Percentiles rank a stretch among this genome's conserved stretches.
These are phyloP conservation scores for Planococcus citri DNA, from an alignment of 1,140 invertebrate species.

Conservation along the genomic window DNA sequence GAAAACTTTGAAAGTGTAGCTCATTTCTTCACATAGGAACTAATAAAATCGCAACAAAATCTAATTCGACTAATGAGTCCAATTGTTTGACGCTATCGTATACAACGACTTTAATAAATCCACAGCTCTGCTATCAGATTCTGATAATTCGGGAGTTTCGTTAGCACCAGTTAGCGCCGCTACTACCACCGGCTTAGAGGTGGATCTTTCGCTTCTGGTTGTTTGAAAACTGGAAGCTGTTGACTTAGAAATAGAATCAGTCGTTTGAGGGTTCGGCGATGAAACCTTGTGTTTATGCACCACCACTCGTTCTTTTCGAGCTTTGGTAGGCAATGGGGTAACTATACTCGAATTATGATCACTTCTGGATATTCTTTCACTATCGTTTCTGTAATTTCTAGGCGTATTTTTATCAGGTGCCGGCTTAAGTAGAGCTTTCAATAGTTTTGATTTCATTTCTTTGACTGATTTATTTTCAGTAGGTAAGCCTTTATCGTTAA, in stretches of 20 bases:
- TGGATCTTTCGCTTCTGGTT: background rate
- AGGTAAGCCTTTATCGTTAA: conserved; percentile 38
- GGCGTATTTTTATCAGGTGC: background rate
- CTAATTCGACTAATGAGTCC: background rate
- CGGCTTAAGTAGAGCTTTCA: background rate
- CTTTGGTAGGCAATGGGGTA: background rate
- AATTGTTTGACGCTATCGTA: conserved; percentile 53
- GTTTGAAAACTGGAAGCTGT: background rate
- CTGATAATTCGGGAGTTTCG: conserved; percentile 14
- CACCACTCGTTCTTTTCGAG: background rate
- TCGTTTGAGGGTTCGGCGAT: background rate
- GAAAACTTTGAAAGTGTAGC: background rate
- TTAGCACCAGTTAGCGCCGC: background rate
- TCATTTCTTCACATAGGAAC: background rate
- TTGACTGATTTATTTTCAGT: conserved; percentile 26
- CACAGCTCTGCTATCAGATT: conserved; percentile 58
- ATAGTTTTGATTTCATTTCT: conserved; percentile 16
- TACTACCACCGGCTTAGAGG: background rate
- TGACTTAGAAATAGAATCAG: background rate
- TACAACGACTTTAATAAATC: conserved; percentile 69
- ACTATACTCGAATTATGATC: background rate
- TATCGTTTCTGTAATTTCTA: background rate
- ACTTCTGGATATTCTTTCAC: background rate
- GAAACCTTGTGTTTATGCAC: background rate
- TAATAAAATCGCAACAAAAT: background rate